Base-by-base conservation (phyloP, 2,888 invertebrate genomes). In the Minunthozetes semirufus region DNA sequence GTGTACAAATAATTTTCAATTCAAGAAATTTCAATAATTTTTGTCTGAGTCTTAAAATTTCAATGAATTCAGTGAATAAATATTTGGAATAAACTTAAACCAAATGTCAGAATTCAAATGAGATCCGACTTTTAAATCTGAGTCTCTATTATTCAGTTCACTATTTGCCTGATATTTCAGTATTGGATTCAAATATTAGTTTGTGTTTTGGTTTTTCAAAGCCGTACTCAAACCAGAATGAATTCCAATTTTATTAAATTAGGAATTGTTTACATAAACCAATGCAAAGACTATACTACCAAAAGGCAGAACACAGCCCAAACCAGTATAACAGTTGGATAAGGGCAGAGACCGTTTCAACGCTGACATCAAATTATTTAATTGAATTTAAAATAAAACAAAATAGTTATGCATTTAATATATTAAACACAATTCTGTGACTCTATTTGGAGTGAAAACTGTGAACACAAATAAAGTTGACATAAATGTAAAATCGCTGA, bases 11-110 rank as follows among this genome's bases (percentile, higher is more conserved):
- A 50, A 50, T 17, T 19, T 50, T 50, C 50, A 50, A 50, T 19
- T 19, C 50, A 50, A 50, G n/a, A n/a, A 50, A 19, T 9, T 19
- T 0, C 5, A 50, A 50, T 50, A 50, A 50, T 50, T 50, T 50
- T 50, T 50, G 50, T n/a, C 5, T n/a, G 50, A 19, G 19, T 50
- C n/a, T 50, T 50, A 19, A 50, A 50, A 50, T 50, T 56, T 56
- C 56, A 56, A 9, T 56, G 56, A 56, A 56, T 22, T 56, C 19
- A 56, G 8, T 9, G 56, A 56, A 56, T 56, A 56, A 56, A 56
- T 56, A 56, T 56, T 56, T 56, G 56, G 22, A 56, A 56, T 56
- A 56, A 19, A 56, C n/a, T 19, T 50, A n/a, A 50, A 50, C 56
- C 9, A 22, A 22, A 56, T 22, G 56, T 56, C 56, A 56, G 25